phyloP scores from a whole-genome alignment of 2,888 invertebrate genomes.

The Cataglyphis rosenhaueri region DNA sequence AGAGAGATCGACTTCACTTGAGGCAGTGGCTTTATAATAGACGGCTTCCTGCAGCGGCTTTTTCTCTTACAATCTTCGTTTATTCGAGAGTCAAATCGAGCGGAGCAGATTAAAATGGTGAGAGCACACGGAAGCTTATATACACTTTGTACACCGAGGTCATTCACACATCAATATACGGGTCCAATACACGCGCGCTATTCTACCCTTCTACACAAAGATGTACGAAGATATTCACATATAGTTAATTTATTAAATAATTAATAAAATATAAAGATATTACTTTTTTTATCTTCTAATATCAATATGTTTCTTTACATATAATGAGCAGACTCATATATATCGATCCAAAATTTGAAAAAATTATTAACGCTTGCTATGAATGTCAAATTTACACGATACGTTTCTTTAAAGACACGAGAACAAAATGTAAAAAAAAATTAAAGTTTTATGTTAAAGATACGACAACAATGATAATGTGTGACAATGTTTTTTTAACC shows the following conservation, averaged over 20 bases:
- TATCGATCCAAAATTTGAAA: not conserved
- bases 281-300: not conserved
- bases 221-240: not conserved
- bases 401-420: not conserved
- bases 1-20: conserved; percentile 4
- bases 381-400: not conserved
- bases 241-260: not conserved
- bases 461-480: not conserved
- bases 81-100: conserved; percentile 52
- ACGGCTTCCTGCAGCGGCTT: conserved; percentile 48
- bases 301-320: not conserved
- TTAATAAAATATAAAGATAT: not conserved
- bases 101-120: conserved; percentile 53
- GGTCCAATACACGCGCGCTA: not conserved
- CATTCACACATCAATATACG: conserved; percentile 40
- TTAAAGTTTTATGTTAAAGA: not conserved
- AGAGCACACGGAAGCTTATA: conserved; percentile 48
- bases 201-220: not conserved
- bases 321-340: not conserved
- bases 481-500: conserved; percentile 1
- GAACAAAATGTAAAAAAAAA: not conserved
- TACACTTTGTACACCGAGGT: conserved; percentile 35
- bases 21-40: conserved; percentile 37
- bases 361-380: not conserved
- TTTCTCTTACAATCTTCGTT: conserved; percentile 51